Base-by-base conservation (phyloP, 2,113 vertebrate species). In the Neopipo cinnamomea region DNA sequence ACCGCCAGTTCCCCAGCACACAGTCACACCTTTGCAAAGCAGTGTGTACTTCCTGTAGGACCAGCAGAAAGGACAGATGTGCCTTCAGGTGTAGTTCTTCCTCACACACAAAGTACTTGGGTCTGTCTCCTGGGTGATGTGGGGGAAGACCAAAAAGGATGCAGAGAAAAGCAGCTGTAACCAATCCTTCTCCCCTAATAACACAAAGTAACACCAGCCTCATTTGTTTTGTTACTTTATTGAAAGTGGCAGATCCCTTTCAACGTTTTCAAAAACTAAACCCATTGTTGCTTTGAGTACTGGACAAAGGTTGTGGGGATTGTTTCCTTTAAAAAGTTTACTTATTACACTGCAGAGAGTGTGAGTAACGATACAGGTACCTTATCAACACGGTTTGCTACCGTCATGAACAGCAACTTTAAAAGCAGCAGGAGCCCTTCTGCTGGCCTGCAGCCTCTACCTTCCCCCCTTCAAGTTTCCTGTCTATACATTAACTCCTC, bases 241-340 rank as follows among this genome's bases (percentile, higher is more conserved):
- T 98, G 96, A 96, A 97, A 97, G 97, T 90, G 95, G 96, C 91
- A 91, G 96, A 78, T 96, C 96, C 94, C 95, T 97, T 91, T 95
- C 95, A 93, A 72, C 2, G 27, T 47, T 92, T 91, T 91, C 76
- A 93, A 91, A 97, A 97, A 95, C 83, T 73, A 95, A 97, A 96
- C 75, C 72, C 58, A 9, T 39, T 58, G 67, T 90, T 85, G 83
- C 85, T 95, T 89, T 67, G 90, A 90, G 62, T 72, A 93, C 65
- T 89, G 85, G 83, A 91, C 52, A 4, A 81, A 85, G 67, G 73
- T 72, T 72, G 58, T 92, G 72, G 77, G 86, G 87, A 93, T 68
- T 92, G 52, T 95, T 93, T 92, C 87, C 94, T 95, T 90, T 68
- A 78, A 91, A 94, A 96, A 89, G 62, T 55, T 88, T 49, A 59